Conservation (phyloP, 2,113 vertebrate genomes). For the Ctenodactylus gundi region DNA sequence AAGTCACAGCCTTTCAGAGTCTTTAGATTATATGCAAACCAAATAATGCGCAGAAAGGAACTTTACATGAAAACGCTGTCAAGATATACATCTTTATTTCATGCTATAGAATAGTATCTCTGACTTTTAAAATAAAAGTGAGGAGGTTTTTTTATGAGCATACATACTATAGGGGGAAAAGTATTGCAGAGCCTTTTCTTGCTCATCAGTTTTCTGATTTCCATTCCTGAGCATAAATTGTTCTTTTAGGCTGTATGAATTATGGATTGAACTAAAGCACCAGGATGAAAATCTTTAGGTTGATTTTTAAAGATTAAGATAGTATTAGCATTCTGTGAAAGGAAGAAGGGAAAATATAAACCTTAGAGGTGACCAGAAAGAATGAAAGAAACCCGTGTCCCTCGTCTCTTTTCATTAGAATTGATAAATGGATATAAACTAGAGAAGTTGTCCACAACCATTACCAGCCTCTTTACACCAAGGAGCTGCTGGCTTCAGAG, state of each 20-base stretch:
- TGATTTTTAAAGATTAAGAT: conserved; percentile 53
- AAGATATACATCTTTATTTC: neutral
- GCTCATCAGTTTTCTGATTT: conserved; percentile 4
- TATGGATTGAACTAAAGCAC: conserved; percentile 66
- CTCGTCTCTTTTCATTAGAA: conserved; percentile 62
- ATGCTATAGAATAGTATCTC: conserved; percentile 28
- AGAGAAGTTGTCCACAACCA: neutral
- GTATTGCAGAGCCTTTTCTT: neutral
- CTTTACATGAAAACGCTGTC: conserved; percentile 42
- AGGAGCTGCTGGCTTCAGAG: neutral
- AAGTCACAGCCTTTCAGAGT: conserved; percentile 44
- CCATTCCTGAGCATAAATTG: conserved; percentile 55
- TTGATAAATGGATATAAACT: conserved; percentile 48
- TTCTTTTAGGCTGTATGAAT: conserved; percentile 66
- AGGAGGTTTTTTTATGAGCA: conserved; percentile 15
- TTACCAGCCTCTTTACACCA: neutral
- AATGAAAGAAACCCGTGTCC: conserved; percentile 69
- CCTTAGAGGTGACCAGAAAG: conserved; percentile 46
- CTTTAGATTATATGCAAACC: conserved; percentile 46
- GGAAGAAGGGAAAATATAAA: conserved; percentile 24
- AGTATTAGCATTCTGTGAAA: conserved; percentile 60
- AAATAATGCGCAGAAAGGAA: conserved; percentile 33
- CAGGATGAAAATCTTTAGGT: conserved; percentile 54
- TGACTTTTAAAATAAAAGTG: conserved; percentile 33
- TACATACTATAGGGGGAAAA: neutral